Base-by-base conservation (phyloP, 2,888 invertebrate genomes). In the Thyatira batis region DNA sequence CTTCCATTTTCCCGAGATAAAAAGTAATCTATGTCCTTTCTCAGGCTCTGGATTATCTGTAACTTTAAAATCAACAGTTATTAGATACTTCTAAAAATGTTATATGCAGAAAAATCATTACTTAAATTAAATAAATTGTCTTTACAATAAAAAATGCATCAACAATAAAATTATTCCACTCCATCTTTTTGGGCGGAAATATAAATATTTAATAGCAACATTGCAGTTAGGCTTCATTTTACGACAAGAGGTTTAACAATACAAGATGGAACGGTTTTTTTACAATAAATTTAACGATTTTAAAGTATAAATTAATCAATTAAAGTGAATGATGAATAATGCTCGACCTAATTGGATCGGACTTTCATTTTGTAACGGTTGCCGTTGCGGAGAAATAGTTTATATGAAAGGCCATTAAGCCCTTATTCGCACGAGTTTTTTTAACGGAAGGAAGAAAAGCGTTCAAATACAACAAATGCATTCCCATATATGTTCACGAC, bases 121-220 rank as follows among this genome's bases (percentile, higher is more conserved):
- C 11, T 3, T 33, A n/a, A 3, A 8, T 30, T 30, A 30, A 2
- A 30, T 10, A 30, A 1, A 2, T 2, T 30, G 30, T 30, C 4
- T 10, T 1, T 44, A 13, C 20, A 44, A 20, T 11, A 6, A 45
- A 17, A 48, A 27, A 4, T 48, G 48, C 48, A 48, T 20, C 10
- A 13, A 48, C 17, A 20, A 45, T 27, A 20, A 27, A 9, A 27
- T 10, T 28, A 27, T 20, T 20, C 28, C 27, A 10, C 2, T 48
- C 27, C 48, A 28, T 39, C n/a, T 17, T 27, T n/a, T 46, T 17
- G 2, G 46, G 3, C 48, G 48, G 48, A 48, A 48, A 27, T 48
- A 48, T 48, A 48, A 48, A 48, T 48, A 11, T 48, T 48, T 48
- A 48, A 27, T 28, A 11, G 17, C 46, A 46, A 25, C 21, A 45